Evolutionary conservation across 2,797 vertebrate genomes (phyloP).

Genomic region (Luscinia luscinia): DNA sequence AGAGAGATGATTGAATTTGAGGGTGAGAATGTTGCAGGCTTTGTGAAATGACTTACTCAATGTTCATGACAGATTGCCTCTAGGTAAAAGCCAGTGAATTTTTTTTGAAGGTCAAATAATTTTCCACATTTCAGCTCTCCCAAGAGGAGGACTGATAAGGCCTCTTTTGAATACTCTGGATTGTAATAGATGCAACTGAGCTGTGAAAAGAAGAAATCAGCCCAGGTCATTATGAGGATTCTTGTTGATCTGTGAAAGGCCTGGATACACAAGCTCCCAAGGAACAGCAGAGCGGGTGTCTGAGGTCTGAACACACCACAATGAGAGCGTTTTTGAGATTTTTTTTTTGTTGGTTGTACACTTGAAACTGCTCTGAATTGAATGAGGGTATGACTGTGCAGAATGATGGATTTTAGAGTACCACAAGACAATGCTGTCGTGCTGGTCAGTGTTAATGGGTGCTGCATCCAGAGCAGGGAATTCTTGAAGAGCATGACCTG

Average conservation of each 20-base stretch:
- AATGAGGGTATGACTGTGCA: not conserved
- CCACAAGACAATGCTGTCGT: fast-evolving
- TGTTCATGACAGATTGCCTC: not conserved
- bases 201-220: not conserved
- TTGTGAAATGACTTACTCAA: not conserved
- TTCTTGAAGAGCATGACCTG: not conserved
- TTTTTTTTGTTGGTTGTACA: not conserved
- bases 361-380: not conserved
- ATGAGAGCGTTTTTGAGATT: not conserved
- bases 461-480: not conserved
- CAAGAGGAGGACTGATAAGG: not conserved
- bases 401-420: not conserved
- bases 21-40: not conserved
- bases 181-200: not conserved
- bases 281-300: not conserved
- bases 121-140: not conserved
- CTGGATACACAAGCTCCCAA: not conserved
- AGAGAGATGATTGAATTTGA: not conserved
- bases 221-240: not conserved
- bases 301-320: not conserved
- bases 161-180: not conserved
- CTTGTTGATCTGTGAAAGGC: not conserved
- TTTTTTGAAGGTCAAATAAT: not conserved
- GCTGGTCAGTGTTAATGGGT: not conserved
- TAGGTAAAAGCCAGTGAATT: not conserved